These are phyloP conservation scores for Pantherophis vulpinus DNA, from an alignment of 2,797 vertebrate genomes.

Conservation along the genomic window DNA sequence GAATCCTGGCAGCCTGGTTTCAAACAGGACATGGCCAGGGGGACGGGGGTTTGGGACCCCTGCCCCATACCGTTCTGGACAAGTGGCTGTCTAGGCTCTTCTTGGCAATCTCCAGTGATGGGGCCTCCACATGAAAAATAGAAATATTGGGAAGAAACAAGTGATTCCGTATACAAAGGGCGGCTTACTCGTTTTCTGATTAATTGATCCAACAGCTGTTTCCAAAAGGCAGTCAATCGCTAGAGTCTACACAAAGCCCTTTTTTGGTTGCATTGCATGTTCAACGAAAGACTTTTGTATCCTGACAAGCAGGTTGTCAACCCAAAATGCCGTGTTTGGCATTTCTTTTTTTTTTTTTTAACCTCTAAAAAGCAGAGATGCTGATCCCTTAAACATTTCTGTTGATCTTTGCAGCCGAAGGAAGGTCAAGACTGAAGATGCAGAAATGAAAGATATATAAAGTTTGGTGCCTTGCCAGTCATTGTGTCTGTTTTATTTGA, in stretches of 20 bases:
- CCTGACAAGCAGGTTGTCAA: neutral
- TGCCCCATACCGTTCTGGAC: neutral
- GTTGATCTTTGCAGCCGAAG: conserved; percentile 35
- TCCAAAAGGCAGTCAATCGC: neutral
- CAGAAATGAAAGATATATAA: conserved; percentile 29
- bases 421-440: conserved; percentile 46
- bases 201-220: neutral
- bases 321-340: conserved; percentile 17
- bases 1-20: too few relatives aligned
- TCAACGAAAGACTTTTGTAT: neutral
- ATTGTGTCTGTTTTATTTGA: conserved; percentile 46
- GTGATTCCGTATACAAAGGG: neutral
- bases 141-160: neutral
- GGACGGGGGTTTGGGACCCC: neutral
- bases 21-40: fast-evolving
- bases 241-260: neutral
- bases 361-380: conserved; percentile 9
- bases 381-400: conserved; percentile 42
- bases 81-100: neutral
- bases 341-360: conserved; percentile 52
- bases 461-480: conserved; percentile 33
- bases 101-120: neutral
- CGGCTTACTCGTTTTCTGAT: neutral
- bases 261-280: neutral
- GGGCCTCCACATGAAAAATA: neutral